Conservation (phyloP, 1,140 invertebrate genomes). For the Carposina sasakii region DNA sequence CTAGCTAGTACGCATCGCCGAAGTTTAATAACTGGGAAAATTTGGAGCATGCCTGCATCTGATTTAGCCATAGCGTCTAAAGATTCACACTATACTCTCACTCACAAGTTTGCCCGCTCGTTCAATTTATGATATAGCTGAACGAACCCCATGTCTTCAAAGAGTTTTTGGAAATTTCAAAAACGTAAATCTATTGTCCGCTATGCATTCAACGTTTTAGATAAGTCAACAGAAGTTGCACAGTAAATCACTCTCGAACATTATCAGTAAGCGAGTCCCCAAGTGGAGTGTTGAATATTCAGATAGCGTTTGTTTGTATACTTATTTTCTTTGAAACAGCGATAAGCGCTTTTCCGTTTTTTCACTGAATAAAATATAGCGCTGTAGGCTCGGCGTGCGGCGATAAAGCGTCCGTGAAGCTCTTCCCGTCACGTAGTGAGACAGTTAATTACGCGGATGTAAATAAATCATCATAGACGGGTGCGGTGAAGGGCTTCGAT, state of each 20-base stretch:
- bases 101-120: no score
- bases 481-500: conserved; percentile 58
- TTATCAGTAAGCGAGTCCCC: conserved; percentile 49
- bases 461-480: conserved; percentile 70
- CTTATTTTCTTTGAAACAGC: conserved; percentile 55
- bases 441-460: conserved; percentile 71
- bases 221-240: conserved; percentile 42
- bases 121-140: no score
- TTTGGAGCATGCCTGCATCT: conserved; percentile 38
- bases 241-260: conserved; percentile 47
- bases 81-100: conserved; percentile 23
- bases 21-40: conserved; percentile 62
- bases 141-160: no score
- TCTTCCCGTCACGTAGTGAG: conserved; percentile 68
- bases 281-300: conserved; percentile 48
- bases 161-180: no score
- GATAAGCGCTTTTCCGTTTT: conserved; percentile 55
- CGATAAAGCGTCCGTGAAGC: conserved; percentile 59
- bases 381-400: conserved; percentile 41
- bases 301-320: conserved; percentile 59
- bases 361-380: conserved; percentile 58
- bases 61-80: conserved; percentile 22
- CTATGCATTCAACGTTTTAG: no score
- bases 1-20: conserved; percentile 52
- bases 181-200: no score